Base-by-base conservation (phyloP, 1,140 invertebrate genomes). In the Euschistus heros region DNA sequence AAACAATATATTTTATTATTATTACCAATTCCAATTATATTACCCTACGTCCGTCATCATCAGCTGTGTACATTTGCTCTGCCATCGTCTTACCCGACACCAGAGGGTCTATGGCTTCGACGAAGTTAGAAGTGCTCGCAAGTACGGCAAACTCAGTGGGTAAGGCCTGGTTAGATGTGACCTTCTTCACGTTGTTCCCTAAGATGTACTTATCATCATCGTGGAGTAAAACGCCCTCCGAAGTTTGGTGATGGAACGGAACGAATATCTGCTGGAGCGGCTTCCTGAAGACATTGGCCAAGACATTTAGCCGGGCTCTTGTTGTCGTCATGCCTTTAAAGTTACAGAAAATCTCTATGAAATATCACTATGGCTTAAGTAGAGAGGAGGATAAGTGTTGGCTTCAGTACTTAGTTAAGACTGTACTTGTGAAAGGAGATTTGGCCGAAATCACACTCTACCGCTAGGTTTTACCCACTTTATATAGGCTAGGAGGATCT, bases 311-410 rank as follows among this genome's bases (percentile, higher is more conserved):
- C 2, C 62, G 15, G 4, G 42, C 62, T 33, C 62, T 14, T 33
- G 46, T 64, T 3, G 62, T 64, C 10, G 62, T 50, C 62, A 64
- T 64, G 13, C 62, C 62, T 64, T n/a, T n/a, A 22, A 46, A 46
- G 13, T 22, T 5, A 27, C 18, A 5, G 2, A 20, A n/a, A 22
- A 4, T 57, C 14, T n/a, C 47, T 5, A 20, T n/a, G 17, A 50
- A n/a, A n/a, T n/a, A n/a, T n/a, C n/a, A n/a, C n/a, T n/a, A n/a
- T n/a, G n/a, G n/a, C n/a, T n/a, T n/a, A n/a, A n/a, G n/a, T n/a
- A n/a, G n/a, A n/a, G n/a, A n/a, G n/a, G n/a, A n/a, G n/a, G n/a
- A n/a, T n/a, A n/a, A n/a, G n/a, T n/a, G n/a, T n/a, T n/a, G n/a
- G n/a, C n/a, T n/a, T n/a, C n/a, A n/a, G n/a, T n/a, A n/a, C n/a